These are phyloP conservation scores for Cacatua alba DNA, from an alignment of 2,113 vertebrate genomes.

Conservation along the genomic window DNA sequence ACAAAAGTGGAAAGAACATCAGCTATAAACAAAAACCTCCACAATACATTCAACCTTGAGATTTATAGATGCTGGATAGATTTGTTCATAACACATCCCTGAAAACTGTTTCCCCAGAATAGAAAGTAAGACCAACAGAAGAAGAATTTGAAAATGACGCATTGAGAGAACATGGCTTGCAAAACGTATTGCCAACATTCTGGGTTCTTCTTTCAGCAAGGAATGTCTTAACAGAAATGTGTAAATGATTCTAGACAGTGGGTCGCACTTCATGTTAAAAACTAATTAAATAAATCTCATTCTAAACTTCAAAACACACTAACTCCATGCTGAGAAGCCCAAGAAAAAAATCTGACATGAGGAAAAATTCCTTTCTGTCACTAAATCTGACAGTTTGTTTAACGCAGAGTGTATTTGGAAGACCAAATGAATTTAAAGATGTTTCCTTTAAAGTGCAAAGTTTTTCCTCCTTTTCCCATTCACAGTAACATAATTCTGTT, in stretches of 20 bases:
- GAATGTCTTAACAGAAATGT: neutral
- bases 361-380: neutral
- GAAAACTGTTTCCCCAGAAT: neutral
- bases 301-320: neutral
- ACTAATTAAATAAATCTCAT: neutral
- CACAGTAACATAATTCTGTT: neutral
- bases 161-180: fast-evolving
- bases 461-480: neutral
- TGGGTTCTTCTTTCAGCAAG: neutral
- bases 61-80: neutral
- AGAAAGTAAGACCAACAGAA: neutral
- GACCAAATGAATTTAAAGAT: neutral
- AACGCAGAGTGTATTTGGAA: neutral
- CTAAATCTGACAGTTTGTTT: neutral
- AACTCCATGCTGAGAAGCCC: neutral
- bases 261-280: neutral
- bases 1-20: neutral
- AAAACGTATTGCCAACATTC: neutral
- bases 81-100: neutral
- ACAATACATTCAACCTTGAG: neutral
- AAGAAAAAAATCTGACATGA: neutral
- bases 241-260: neutral
- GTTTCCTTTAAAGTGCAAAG: neutral
- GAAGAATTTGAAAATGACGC: neutral
- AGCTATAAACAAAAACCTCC: neutral